phyloP scores from a whole-genome alignment of 2,797 vertebrate species.

The Periparus ater region DNA sequence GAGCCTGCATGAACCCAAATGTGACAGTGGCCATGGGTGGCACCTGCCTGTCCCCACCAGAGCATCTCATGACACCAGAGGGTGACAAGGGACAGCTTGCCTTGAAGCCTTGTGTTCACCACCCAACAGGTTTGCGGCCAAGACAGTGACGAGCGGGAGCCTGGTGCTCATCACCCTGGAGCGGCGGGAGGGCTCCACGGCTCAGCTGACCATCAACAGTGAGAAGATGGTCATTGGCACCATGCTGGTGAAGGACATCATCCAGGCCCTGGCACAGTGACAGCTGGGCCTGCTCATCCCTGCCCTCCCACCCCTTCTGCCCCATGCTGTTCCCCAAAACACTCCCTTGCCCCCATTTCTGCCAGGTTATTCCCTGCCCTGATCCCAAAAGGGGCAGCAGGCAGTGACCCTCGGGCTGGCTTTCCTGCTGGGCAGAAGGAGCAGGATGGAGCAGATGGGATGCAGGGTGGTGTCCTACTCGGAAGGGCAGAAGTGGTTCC shows the following conservation, averaged over 20 bases:
- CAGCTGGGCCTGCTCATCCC: fast-evolving
- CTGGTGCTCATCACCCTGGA: constrained; percentile 91
- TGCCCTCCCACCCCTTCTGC: background rate
- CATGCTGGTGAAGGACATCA: constrained; percentile 95
- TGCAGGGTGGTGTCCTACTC: fast-evolving
- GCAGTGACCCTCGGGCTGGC: fast-evolving
- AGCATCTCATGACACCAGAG: background rate
- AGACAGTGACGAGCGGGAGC: constrained; percentile 89
- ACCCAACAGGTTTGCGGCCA: constrained; percentile 87
- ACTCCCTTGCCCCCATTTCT: background rate
- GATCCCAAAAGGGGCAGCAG: fast-evolving
- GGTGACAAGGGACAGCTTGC: background rate
- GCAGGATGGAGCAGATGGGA: background rate
- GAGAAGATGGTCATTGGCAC: constrained; percentile 99
- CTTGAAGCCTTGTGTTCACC: background rate
- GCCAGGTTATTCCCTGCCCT: background rate
- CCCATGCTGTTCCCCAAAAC: background rate
- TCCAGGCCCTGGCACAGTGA: constrained; percentile 89
- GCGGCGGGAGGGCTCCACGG: constrained; percentile 71
- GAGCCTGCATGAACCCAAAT: background rate
- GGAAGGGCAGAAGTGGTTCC: fast-evolving
- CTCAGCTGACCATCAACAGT: constrained; percentile 91
- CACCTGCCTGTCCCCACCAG: fast-evolving
- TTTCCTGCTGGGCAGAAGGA: background rate
- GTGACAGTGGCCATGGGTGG: fast-evolving